Conservation (phyloP, 1,140 invertebrate species). For the Saccostrea echinata region DNA sequence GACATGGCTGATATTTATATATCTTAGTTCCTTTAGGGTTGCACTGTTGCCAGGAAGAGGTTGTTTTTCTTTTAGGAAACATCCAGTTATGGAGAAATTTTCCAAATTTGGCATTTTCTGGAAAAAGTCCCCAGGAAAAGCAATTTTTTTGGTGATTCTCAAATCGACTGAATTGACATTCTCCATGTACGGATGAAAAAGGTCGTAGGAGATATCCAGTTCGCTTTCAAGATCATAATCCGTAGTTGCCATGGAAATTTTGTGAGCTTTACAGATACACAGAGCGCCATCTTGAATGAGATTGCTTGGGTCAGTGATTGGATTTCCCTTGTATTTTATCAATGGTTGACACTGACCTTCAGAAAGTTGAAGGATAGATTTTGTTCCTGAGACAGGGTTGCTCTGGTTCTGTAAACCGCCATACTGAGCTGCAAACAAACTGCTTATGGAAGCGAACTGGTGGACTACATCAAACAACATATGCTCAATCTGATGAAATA, state of each 20-base stretch:
- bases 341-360: slow-evolving; percentile 40
- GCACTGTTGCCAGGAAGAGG: slow-evolving; percentile 63
- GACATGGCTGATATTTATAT: slow-evolving; percentile 58
- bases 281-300: slow-evolving; percentile 36
- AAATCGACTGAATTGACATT: slow-evolving; percentile 65
- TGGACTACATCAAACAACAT: slow-evolving; percentile 57
- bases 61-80: slow-evolving; percentile 17
- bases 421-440: slow-evolving; percentile 55
- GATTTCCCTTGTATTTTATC: slow-evolving; percentile 18
- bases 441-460: slow-evolving; percentile 59
- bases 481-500: slow-evolving; percentile 46
- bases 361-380: slow-evolving; percentile 48
- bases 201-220: slow-evolving; percentile 46
- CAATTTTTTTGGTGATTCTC: slow-evolving; percentile 26
- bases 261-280: slow-evolving; percentile 63
- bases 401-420: slow-evolving; percentile 55
- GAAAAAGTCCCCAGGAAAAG: slow-evolving; percentile 62
- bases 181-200: slow-evolving; percentile 66
- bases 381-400: slow-evolving; percentile 41
- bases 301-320: slow-evolving; percentile 35
- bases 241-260: slow-evolving; percentile 46
- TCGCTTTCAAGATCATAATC: neutral
- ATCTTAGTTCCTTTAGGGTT: slow-evolving; percentile 59
- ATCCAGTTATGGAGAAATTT: slow-evolving; percentile 55
- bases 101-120: slow-evolving; percentile 67